Conservation (phyloP, 2,888 invertebrate genomes). For the Monopis laevigella region DNA sequence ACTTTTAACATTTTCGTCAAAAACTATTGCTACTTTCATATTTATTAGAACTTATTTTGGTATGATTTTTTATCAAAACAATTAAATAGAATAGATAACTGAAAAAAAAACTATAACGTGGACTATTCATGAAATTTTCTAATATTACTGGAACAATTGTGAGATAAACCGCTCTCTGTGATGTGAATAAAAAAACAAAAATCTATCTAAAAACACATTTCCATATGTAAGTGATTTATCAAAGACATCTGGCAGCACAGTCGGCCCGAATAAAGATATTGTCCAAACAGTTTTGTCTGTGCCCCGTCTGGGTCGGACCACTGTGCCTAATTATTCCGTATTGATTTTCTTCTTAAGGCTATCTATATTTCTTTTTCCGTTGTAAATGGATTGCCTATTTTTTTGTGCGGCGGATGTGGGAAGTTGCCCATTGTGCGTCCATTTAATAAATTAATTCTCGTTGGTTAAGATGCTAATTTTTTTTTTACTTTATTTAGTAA, state of each 20-base stretch:
- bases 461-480: background rate
- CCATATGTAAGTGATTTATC: slow-evolving; percentile 18
- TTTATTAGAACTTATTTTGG: no score
- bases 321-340: slow-evolving; percentile 2
- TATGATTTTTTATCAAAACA: no score
- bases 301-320: slow-evolving; percentile 4
- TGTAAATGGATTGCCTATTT: background rate
- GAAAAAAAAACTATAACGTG: no score
- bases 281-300: background rate
- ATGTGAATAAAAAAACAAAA: no score
- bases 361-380: background rate
- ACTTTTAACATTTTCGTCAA: no score
- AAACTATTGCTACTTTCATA: no score
- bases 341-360: background rate
- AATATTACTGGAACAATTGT: no score
- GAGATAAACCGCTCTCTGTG: no score
- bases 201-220: no score
- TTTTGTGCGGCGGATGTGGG: slow-evolving; percentile 24
- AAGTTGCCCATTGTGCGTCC: slow-evolving; percentile 1
- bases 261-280: slow-evolving; percentile 4
- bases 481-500: no score
- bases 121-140: no score
- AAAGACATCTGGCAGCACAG: slow-evolving; percentile 3
- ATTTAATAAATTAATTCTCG: slow-evolving; percentile 1
- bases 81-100: no score